phyloP scores from a whole-genome alignment of 92 coral and sea anemone genomes.

The Umimayanthus kanabou region DNA sequence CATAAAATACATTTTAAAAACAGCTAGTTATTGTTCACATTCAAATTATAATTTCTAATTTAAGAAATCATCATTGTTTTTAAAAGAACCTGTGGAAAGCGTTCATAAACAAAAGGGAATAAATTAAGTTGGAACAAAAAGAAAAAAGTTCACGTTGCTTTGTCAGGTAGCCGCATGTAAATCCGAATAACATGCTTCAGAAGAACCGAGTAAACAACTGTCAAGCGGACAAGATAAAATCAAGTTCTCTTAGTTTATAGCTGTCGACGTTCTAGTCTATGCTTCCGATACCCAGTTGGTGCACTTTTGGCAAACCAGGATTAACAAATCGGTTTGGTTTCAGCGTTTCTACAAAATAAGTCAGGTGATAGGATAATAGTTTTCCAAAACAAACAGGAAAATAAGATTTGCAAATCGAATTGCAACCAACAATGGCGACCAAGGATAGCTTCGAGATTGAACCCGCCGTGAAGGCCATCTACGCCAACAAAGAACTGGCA shows the following conservation, averaged over 20 bases:
- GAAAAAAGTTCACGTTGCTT: too few relatives aligned
- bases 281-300: neutral
- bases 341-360: neutral
- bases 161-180: too few relatives aligned
- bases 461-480: slow-evolving; percentile 69
- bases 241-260: neutral
- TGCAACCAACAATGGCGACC: slow-evolving; percentile 44
- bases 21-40: neutral
- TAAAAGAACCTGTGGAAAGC: neutral
- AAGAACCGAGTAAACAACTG: neutral
- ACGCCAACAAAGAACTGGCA: slow-evolving; percentile 60
- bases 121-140: neutral
- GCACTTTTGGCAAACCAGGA: neutral
- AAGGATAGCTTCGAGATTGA: slow-evolving; percentile 55
- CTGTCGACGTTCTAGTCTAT: neutral
- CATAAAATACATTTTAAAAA: neutral
- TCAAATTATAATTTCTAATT: too few relatives aligned
- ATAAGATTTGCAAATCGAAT: neutral
- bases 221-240: too few relatives aligned
- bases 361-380: neutral
- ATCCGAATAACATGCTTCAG: neutral
- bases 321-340: neutral
- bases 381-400: slow-evolving; percentile 7
- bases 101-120: neutral
- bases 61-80: neutral